Evolutionary conservation across 2,888 invertebrate species (phyloP), one percentile per base, ranked within the genome.

Genomic region (Pristionchus exspectatus): DNA sequence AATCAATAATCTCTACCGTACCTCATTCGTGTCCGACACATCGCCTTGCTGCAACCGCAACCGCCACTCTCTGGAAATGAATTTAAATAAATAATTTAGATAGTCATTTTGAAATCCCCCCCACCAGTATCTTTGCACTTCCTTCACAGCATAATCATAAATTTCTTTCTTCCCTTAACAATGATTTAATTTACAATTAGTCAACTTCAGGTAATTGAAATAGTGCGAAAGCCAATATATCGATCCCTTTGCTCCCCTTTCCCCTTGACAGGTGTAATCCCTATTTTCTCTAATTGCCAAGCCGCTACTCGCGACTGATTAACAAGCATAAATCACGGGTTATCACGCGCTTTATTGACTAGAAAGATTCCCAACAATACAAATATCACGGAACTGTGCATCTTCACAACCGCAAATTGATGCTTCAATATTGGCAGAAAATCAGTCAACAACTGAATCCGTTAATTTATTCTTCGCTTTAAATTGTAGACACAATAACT

Each of bases 1-100:
- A 38, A 38, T 38, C 38, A 38, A 38, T 38, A 38, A 38, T 38
- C 38, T 2, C 38, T 38, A 69, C 87, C 84, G 38, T 86, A 93
- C 90, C 89, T 94, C 94, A 89, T 95, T 95, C 38, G 90, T 97
- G 96, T 97, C 97, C 92, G 98, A 97, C 93, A 99, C 98, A 95
- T 98, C 98, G 95, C 97, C 97, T 96, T 98, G 98, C 95, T 97
- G 92, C 72, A 93, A 85, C 85, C 92, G 90, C 90, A 93, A 86
- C 44, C 92, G 91, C 94, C 94, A 94, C 87, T 93, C 94, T 69
- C 94, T 94, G 90, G 69, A 93, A 91, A 24, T 63, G 12, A 7
- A 50, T 50, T 50, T 50, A 33, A 33, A 30, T 63, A 54, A 54
- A 54, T 27, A 81, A 2, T 33, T 72, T 3, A 69, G 0, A 12